Base-by-base conservation (phyloP, 2,888 invertebrate genomes). In the Drosophila anomalata region DNA sequence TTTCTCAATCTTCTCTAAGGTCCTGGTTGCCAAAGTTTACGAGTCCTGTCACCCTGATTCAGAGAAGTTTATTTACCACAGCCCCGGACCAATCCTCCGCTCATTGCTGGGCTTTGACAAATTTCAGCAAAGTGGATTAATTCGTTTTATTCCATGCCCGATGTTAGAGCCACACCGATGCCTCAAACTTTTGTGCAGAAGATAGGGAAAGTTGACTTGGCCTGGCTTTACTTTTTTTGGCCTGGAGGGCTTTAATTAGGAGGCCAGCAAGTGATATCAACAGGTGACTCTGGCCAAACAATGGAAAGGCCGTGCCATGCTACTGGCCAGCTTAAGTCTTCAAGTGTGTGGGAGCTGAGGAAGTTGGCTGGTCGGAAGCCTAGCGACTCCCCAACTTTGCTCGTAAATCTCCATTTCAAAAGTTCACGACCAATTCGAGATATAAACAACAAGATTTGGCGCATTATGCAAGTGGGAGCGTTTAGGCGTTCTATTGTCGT, bases 121-220 rank as follows among this genome's bases (percentile, higher is more conserved):
- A 80, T 75, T 80, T 73, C 75, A 73, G 67, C 54, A 61, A 67
- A 75, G 78, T 83, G 76, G 80, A 81, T 81, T 81, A 83, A 81
- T 83, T 83, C 80, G 78, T 78, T 80, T 80, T 20, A 76, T 63
- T 71, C 54, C 48, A 33, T 26, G 60, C 41, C 67, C 68, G 54
- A 61, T 57, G 56, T 48, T 51, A 62, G 47, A 59, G 61, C 66
- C 76, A 47, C 68, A 41, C 11, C 9, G 76, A 62, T 70, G 8
- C 42, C 29, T 20, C 53, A 61, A 84, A 84, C 53, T 84, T 81
- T 81, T 48, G 44, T 20, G 33, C 69, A 12, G 59, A 69, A 74
- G 77, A 65, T 71, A 72, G 58, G 56, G 74, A 80, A 84, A 78
- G 56, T 84, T 81, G 55, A 24, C 60, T 47, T 51, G 69, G 41